phyloP scores from a whole-genome alignment of 2,888 invertebrate species.

The Acrobasis consociella region DNA sequence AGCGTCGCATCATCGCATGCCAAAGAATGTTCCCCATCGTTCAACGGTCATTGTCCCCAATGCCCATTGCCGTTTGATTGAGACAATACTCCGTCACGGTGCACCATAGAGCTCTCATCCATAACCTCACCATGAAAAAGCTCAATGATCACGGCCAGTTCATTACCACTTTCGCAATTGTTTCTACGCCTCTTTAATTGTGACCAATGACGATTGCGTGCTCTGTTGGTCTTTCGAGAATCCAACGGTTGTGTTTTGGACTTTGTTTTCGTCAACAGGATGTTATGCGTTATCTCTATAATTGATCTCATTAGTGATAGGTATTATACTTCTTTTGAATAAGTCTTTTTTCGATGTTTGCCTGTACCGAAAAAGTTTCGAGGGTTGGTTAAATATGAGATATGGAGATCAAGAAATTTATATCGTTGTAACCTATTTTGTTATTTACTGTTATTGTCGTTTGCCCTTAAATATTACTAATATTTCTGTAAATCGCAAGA shows the following conservation, averaged over 20 bases:
- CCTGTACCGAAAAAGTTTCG: background rate
- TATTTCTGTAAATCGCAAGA: constrained; percentile 7
- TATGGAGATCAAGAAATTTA: too few relatives aligned
- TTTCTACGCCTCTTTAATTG: constrained; percentile 69
- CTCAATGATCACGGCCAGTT: constrained; percentile 56
- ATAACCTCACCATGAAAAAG: constrained; percentile 66
- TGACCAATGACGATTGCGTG: constrained; percentile 52
- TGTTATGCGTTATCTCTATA: constrained; percentile 10
- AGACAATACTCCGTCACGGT: constrained; percentile 69
- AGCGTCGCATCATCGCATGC: constrained; percentile 48
- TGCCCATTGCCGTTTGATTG: constrained; percentile 76
- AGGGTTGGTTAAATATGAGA: too few relatives aligned
- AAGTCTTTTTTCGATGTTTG: background rate
- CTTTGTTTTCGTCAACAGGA: constrained; percentile 28
- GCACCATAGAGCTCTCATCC: constrained; percentile 56
- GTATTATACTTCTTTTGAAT: background rate
- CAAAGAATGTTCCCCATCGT: constrained; percentile 68
- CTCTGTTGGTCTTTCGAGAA: constrained; percentile 41
- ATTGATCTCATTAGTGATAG: background rate
- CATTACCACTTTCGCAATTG: constrained; percentile 76
- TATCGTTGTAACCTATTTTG: background rate
- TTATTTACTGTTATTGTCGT: background rate
- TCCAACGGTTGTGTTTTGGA: constrained; percentile 33
- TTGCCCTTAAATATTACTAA: background rate
- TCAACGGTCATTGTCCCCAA: constrained; percentile 75